These are phyloP conservation scores for Enteromius paludinosus DNA, from an alignment of 2,797 vertebrate species.

Conservation along the genomic window DNA sequence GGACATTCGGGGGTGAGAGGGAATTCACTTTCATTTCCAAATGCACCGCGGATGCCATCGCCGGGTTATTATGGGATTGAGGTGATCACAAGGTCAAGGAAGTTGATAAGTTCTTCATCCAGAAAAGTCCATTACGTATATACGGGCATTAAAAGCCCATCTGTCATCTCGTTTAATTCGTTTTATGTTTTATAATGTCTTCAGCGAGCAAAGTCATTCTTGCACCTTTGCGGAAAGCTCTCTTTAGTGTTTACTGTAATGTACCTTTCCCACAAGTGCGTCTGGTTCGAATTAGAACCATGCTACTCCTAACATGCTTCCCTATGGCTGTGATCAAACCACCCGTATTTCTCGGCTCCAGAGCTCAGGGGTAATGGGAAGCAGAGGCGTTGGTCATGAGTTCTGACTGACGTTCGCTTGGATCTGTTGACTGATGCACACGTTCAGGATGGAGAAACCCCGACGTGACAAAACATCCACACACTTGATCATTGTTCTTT, in stretches of 20 bases:
- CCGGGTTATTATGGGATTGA: constrained; percentile 41
- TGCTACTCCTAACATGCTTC: constrained; percentile 74
- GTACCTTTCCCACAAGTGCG: constrained; percentile 69
- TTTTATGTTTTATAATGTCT: constrained; percentile 3
- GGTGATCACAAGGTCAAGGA: constrained; percentile 39
- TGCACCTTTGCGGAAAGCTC: constrained; percentile 12
- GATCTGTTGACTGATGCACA: constrained; percentile 38
- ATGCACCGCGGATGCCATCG: constrained; percentile 31
- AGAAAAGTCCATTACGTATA: constrained; percentile 43
- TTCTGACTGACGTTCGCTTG: constrained; percentile 14
- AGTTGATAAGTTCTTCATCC: constrained; percentile 51
- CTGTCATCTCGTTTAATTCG: constrained; percentile 26
- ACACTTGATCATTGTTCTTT: constrained; percentile 24
- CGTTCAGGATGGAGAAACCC: constrained; percentile 5
- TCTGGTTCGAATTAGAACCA: constrained; percentile 76
- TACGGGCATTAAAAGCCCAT: constrained; percentile 35
- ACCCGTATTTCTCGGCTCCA: constrained; percentile 50
- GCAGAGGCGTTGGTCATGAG: constrained; percentile 43
- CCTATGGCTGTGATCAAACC: constrained; percentile 63
- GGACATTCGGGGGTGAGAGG: constrained; percentile 22
- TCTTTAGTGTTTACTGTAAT: constrained; percentile 48
- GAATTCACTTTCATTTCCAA: constrained; percentile 50
- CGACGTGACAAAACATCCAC: constrained; percentile 17
- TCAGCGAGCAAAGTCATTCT: not conserved
- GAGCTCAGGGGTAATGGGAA: constrained; percentile 52